Evolutionary conservation across 2,888 invertebrate genomes (phyloP).

Genomic region (Elysia crispata): DNA sequence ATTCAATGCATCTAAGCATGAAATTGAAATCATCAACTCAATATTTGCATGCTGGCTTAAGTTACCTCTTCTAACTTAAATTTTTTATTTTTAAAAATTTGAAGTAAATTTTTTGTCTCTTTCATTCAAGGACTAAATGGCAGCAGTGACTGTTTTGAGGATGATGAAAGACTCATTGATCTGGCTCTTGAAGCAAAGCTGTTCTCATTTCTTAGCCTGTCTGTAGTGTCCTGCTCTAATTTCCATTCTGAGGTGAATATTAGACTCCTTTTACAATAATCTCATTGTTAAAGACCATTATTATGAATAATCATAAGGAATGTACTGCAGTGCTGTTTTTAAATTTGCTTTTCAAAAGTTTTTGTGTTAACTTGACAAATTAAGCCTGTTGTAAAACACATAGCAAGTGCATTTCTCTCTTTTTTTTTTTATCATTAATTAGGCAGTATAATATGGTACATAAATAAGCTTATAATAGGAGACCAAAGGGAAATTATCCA

Average conservation of each 20-base stretch:
- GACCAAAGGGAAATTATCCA: too few species aligned
- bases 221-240: conserved; percentile 82
- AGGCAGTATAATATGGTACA: too few species aligned
- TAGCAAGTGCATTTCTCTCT: too few species aligned
- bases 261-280: neutral
- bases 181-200: conserved; percentile 87
- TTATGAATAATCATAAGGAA: neutral
- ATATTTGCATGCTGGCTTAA: neutral
- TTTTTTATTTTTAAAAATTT: neutral
- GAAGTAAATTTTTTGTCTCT: neutral
- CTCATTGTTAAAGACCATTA: too few species aligned
- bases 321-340: too few species aligned
- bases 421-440: too few species aligned
- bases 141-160: conserved; percentile 79
- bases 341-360: neutral
- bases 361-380: too few species aligned
- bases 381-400: too few species aligned
- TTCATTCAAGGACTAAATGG: conserved; percentile 38
- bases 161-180: conserved; percentile 89
- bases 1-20: too few species aligned
- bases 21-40: too few species aligned
- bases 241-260: conserved; percentile 82
- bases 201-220: conserved; percentile 87
- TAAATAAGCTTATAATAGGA: too few species aligned
- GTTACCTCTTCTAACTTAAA: neutral